Base-by-base conservation (phyloP, 2,113 vertebrate species). In the Sapajus apella region DNA sequence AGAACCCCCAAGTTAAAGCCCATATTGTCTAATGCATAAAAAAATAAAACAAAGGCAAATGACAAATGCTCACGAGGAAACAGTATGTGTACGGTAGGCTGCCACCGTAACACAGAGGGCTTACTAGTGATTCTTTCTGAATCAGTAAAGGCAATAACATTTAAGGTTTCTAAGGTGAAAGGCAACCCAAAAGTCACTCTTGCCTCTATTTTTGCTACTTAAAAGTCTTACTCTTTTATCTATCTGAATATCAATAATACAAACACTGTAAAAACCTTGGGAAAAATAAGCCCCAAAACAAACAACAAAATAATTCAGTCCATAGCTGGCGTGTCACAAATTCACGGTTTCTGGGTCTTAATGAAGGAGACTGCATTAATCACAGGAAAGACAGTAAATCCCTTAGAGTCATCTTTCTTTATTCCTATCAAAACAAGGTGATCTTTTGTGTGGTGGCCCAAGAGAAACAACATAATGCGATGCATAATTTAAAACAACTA, bases 1-100 rank as follows among this genome's bases (percentile, higher is more conserved):
- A 95, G 92, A 93, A 56, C 30, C 45, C 79, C 86, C 79, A 87
- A 95, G 90, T 95, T 97, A 96, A 97, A 97, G 92, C 45, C 95
- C 70, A 95, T 92, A 55, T 32, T 90, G 91, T 86, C 73, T 77
- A 93, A 84, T 90, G 82, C 64, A 93, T 87, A 68, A 97, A 96
- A 96, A 61, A 80, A 96, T 61, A 80, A 91, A 45, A 82, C 82
- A 72, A 40, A 35, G 50, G 75, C 70, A 94, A 95, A 45, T 72
- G 55, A 93, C 55, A 96, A 83, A 91, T 5, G 70, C 91, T 86
- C 61, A 43, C n/a, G 25, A 84, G 81, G 45, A 76, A 87, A 95
- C 8, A 81, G 14, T 25, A 43, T 43, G 32, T 16, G 58, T 27
- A 45, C 82, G 56, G 40, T 1, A 87, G n/a, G 23, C 50, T 80